Evolutionary conservation across 2,113 vertebrate species (phyloP).

Genomic region (Eolophus roseicapilla): DNA sequence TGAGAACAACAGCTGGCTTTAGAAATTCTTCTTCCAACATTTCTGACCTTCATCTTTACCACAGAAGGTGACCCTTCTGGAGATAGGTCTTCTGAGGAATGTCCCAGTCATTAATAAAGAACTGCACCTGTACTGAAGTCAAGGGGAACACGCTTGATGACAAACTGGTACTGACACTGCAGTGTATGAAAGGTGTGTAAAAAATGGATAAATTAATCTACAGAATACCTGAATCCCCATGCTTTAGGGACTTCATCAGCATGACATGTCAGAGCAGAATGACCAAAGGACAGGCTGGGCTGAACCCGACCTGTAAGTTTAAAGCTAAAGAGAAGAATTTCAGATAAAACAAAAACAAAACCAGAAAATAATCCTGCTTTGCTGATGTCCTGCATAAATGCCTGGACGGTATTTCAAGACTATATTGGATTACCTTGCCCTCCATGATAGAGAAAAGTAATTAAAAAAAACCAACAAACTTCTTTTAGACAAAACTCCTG

Average conservation of each 20-base stretch:
- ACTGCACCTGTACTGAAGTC: neutral
- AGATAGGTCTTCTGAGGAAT: neutral
- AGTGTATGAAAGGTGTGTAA: neutral
- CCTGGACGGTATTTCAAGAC: neutral
- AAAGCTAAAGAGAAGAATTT: neutral
- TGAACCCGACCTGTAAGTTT: rapidly evolving
- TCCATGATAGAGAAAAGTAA: neutral
- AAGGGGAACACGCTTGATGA: neutral
- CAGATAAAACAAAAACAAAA: neutral
- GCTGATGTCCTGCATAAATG: neutral
- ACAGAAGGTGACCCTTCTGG: neutral
- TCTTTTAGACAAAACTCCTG: neutral
- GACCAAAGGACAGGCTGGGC: neutral
- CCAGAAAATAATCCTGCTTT: neutral
- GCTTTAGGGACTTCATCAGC: neutral
- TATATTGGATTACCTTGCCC: neutral
- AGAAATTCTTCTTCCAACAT: neutral
- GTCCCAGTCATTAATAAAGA: neutral
- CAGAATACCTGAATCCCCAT: neutral
- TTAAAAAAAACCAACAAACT: neutral
- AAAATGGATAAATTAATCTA: neutral
- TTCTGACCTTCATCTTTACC: neutral
- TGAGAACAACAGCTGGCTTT: neutral
- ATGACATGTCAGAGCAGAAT: neutral
- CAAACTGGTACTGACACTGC: neutral